A percentile compares a stretch with the other conserved stretches of the same genome.
Evolutionary conservation across 2,113 vertebrate genomes (phyloP).

Genomic region (Semnornis frantzii): DNA sequence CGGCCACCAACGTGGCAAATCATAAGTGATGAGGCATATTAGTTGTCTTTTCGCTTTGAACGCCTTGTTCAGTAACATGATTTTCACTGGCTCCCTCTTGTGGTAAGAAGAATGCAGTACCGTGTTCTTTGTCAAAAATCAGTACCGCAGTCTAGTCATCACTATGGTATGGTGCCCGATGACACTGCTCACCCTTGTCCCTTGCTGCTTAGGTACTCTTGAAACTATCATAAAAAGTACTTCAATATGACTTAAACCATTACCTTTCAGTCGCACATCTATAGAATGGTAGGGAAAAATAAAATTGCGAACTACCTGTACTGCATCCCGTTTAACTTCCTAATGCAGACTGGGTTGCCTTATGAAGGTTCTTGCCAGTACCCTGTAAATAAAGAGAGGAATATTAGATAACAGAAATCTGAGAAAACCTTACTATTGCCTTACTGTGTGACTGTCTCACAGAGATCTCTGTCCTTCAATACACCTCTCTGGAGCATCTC

Average conservation of each 20-base stretch:
- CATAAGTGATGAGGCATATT: neutral
- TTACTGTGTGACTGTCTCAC: neutral
- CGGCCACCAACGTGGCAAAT: conserved; percentile 15
- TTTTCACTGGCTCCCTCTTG: conserved; percentile 73
- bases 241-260: neutral
- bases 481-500: neutral
- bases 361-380: neutral
- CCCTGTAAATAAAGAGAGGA: too few species aligned
- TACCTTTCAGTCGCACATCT: neutral
- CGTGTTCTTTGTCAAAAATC: neutral
- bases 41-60: neutral
- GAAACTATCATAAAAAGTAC: neutral
- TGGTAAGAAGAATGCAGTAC: conserved; percentile 32
- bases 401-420: too few species aligned
- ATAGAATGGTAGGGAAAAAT: neutral
- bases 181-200: neutral
- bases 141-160: neutral
- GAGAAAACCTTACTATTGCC: too few species aligned
- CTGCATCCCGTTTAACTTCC: neutral
- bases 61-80: neutral
- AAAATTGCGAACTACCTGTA: neutral
- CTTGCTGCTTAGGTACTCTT: neutral
- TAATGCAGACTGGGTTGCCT: neutral
- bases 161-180: too few species aligned
- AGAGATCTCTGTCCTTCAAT: neutral